Evolutionary conservation across 2,797 vertebrate genomes (phyloP).

Genomic region (Artibeus jamaicensis): DNA sequence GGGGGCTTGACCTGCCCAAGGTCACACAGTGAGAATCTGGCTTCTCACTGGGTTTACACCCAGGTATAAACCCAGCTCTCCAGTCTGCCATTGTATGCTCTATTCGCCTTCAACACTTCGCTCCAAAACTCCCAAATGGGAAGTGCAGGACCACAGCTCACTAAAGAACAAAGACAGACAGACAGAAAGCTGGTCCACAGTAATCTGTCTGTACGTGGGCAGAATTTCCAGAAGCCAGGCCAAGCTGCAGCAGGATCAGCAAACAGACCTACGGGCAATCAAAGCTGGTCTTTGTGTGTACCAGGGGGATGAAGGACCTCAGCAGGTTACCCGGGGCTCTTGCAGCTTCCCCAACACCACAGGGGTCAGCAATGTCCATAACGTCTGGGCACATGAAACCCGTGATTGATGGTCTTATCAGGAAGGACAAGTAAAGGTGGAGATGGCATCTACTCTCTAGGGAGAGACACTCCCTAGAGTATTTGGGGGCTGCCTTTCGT

Average conservation of each 20-base stretch:
- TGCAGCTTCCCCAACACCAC: not conserved
- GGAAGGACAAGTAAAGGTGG: not conserved
- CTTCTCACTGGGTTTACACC: too few relatives aligned
- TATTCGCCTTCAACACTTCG: not conserved
- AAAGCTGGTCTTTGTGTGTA: not conserved
- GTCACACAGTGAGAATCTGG: not conserved
- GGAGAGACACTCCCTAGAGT: not conserved
- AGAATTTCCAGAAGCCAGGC: conserved; percentile 13
- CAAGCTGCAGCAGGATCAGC: not conserved
- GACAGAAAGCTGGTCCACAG: not conserved
- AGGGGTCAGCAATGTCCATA: not conserved
- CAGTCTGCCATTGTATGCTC: not conserved
- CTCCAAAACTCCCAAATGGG: not conserved
- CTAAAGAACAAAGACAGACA: conserved; percentile 32
- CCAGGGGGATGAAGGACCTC: not conserved
- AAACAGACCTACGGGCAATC: not conserved
- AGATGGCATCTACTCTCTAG: not conserved
- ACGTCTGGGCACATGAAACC: not conserved
- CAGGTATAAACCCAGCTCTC: not conserved
- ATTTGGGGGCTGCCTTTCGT: not conserved
- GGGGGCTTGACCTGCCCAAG: not conserved
- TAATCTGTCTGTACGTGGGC: not conserved
- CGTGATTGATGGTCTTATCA: not conserved
- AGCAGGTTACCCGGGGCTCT: not conserved
- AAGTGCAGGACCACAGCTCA: not conserved